Evolutionary conservation across 2,113 vertebrate species (phyloP).

Genomic region (Chloropsis cyanopogon): DNA sequence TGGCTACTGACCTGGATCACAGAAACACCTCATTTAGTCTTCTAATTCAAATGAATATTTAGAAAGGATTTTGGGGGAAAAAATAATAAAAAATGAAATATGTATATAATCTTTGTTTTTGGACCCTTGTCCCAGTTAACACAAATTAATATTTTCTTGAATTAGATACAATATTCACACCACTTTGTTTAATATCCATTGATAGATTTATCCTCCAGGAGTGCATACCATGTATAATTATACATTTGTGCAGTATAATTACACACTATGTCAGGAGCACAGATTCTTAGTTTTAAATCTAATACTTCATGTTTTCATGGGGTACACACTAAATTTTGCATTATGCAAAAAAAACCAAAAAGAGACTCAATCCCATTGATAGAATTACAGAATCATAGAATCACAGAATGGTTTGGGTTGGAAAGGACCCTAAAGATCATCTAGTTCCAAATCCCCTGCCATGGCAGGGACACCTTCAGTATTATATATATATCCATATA

Average conservation of each 20-base stretch:
- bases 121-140: background rate
- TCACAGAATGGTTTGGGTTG: background rate
- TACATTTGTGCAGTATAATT: background rate
- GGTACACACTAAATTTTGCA: background rate
- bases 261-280: background rate
- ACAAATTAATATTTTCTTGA: background rate
- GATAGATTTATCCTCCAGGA: background rate
- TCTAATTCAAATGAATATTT: background rate
- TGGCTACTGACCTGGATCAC: rapidly evolving
- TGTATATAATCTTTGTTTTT: background rate
- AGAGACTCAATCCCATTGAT: background rate
- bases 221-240: background rate
- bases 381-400: background rate
- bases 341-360: rapidly evolving
- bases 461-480: background rate
- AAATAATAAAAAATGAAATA: background rate
- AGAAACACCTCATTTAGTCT: background rate
- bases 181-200: background rate
- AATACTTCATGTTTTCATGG: background rate
- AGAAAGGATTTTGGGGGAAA: background rate
- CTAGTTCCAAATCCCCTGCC: background rate
- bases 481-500: background rate
- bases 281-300: background rate
- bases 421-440: background rate
- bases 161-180: background rate